Conservation (phyloP, 1,140 invertebrate species). For the Cotesia typhae region DNA sequence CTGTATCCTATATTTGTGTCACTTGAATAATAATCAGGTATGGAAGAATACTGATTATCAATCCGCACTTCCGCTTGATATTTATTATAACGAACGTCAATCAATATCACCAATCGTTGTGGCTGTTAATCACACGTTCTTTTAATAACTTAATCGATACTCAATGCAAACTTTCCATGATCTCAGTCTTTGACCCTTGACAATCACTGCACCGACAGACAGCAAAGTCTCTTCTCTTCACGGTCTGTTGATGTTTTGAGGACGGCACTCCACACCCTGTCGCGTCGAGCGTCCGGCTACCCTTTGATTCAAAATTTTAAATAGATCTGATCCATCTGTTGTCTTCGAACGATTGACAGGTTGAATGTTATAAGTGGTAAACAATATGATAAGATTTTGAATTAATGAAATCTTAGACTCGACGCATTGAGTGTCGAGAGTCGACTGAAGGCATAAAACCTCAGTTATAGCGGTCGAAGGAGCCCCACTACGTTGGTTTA, state of each 20-base stretch:
- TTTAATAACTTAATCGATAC: background rate
- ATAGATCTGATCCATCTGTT: too few relatives aligned
- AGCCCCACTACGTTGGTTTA: slow-evolving; percentile 60
- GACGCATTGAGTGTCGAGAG: slow-evolving; percentile 60
- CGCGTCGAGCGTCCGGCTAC: slow-evolving; percentile 21
- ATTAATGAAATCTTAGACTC: slow-evolving; percentile 39
- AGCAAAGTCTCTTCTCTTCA: slow-evolving; percentile 14
- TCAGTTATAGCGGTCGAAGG: slow-evolving; percentile 54
- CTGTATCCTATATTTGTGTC: background rate
- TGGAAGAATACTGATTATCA: background rate
- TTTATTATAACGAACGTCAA: background rate
- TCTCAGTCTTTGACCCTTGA: slow-evolving; percentile 28
- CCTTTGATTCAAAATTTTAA: background rate
- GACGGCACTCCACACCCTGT: slow-evolving; percentile 28
- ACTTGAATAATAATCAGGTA: slow-evolving; percentile 18
- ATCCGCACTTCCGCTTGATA: slow-evolving; percentile 9
- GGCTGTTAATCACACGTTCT: background rate
- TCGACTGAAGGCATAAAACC: slow-evolving; percentile 58
- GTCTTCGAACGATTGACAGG: too few relatives aligned
- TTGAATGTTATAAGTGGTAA: too few relatives aligned
- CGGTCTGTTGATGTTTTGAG: slow-evolving; percentile 15
- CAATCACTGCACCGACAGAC: slow-evolving; percentile 25
- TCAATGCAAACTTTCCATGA: slow-evolving; percentile 20
- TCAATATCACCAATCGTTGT: background rate
- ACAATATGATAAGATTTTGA: slow-evolving; percentile 7